These are phyloP conservation scores for Anarhynchus alexandrinus DNA, from an alignment of 2,113 vertebrate genomes.

Conservation along the genomic window DNA sequence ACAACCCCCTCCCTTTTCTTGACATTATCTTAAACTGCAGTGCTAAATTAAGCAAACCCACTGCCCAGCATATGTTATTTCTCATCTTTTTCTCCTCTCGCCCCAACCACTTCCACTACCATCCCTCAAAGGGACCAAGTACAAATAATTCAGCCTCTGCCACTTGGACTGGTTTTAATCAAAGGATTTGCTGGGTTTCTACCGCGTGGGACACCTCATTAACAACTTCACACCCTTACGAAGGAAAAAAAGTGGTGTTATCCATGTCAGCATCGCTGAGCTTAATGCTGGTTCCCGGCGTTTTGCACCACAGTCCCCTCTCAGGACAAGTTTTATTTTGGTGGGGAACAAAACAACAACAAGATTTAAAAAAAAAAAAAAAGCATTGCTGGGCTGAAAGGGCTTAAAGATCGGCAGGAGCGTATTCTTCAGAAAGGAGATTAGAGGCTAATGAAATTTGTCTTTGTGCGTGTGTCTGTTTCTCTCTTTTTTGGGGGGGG, in stretches of 20 bases:
- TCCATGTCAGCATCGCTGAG: neutral
- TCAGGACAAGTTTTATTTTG: neutral
- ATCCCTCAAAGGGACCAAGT: neutral
- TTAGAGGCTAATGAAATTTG: constrained; percentile 64
- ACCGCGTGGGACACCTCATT: neutral
- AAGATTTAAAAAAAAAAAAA: neutral
- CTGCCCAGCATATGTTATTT: neutral
- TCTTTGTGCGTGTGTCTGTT: constrained; percentile 29
- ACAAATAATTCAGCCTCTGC: constrained; percentile 11
- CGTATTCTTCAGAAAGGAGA: constrained; percentile 22
- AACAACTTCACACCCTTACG: constrained; percentile 29
- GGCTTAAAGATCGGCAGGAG: constrained; percentile 17
- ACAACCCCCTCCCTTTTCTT: neutral
- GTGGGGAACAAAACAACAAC: constrained; percentile 30
- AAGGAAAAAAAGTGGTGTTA: neutral
- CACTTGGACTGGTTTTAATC: constrained; percentile 39
- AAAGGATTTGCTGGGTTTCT: constrained; percentile 20
- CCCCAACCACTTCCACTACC: neutral
- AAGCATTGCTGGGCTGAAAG: constrained; percentile 18
- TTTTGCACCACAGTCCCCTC: neutral
- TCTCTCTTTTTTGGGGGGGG: neutral
- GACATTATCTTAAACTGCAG: neutral
- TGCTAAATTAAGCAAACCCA: neutral
- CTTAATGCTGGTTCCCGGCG: neutral
- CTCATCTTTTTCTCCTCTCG: neutral